Conservation (phyloP, 2,888 invertebrate genomes). For the Fragum fragum region DNA sequence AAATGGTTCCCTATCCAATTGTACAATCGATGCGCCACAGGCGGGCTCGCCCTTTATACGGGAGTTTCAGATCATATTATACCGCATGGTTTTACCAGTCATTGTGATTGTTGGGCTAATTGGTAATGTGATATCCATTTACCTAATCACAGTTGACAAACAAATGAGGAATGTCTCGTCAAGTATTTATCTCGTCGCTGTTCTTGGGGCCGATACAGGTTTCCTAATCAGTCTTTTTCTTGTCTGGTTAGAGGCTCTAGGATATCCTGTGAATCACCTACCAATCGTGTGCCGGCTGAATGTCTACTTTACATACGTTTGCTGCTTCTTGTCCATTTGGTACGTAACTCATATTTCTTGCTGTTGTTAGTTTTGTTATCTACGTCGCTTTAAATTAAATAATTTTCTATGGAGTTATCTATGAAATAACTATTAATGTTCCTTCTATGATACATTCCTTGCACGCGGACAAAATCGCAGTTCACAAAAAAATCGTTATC, state of each 20-base stretch:
- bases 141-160: constrained; percentile 66
- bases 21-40: not conserved
- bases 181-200: constrained; percentile 69
- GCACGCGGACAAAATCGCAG: too few relatives aligned
- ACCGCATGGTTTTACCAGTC: constrained; percentile 65
- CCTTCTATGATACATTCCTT: too few relatives aligned
- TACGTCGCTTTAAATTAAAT: too few relatives aligned
- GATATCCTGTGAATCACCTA: constrained; percentile 75
- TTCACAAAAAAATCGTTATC: too few relatives aligned
- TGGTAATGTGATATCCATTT: constrained; percentile 71
- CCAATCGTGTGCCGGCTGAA: constrained; percentile 84
- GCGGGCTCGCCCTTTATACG: constrained; percentile 11
- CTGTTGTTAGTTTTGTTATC: too few relatives aligned
- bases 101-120: constrained; percentile 70
- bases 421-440: too few relatives aligned
- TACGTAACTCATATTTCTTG: too few relatives aligned
- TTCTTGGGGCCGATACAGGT: constrained; percentile 70
- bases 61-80: constrained; percentile 47
- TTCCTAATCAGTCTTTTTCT: constrained; percentile 67
- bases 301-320: constrained; percentile 88
- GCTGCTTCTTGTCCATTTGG: constrained; percentile 94
- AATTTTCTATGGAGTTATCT: too few relatives aligned
- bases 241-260: constrained; percentile 73
- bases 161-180: constrained; percentile 71
- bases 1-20: not conserved